These are phyloP conservation scores for Rhinopomastus cyanomelas DNA, from an alignment of 2,113 vertebrate species.

Conservation along the genomic window DNA sequence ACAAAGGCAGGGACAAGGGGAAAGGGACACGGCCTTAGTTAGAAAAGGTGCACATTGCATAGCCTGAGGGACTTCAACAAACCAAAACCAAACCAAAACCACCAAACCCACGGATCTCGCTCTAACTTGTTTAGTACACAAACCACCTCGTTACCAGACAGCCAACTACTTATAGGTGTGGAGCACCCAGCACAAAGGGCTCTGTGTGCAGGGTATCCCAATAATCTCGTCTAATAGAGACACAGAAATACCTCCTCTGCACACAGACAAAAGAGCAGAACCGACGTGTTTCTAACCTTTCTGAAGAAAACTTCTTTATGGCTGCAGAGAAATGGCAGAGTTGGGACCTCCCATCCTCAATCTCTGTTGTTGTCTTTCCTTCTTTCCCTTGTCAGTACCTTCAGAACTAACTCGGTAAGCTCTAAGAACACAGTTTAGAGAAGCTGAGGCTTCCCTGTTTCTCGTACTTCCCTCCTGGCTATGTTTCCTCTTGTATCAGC, in stretches of 20 bases:
- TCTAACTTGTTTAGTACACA: slow-evolving; percentile 30
- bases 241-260: background rate
- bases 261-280: background rate
- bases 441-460: background rate
- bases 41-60: background rate
- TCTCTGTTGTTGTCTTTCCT: background rate
- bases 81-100: background rate
- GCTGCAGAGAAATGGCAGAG: background rate
- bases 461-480: background rate
- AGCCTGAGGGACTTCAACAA: background rate
- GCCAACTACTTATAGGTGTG: background rate
- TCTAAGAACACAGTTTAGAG: background rate
- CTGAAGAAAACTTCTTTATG: background rate
- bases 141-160: slow-evolving; percentile 15
- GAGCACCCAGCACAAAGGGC: background rate
- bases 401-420: background rate
- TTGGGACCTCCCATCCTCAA: background rate
- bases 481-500: background rate
- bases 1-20: background rate
- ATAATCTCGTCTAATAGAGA: background rate
- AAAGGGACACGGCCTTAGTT: background rate
- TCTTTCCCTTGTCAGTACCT: background rate
- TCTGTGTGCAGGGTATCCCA: background rate
- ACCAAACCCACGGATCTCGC: background rate
- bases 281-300: background rate